Base-by-base conservation (phyloP, 2,888 invertebrate genomes). In the Apamea epomidion region DNA sequence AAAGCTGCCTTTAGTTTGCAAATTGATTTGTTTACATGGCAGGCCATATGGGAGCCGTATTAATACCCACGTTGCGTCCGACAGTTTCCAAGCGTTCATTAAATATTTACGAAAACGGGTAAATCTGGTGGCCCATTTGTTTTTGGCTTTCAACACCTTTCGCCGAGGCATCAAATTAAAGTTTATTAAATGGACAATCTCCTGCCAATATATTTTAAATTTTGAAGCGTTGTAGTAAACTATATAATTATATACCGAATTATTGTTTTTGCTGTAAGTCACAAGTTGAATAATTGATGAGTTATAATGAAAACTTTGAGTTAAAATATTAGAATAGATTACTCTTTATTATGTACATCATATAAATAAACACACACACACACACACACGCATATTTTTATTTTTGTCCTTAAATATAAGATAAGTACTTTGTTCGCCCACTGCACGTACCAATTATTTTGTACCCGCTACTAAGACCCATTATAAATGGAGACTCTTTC, bases 81-180 rank as follows among this genome's bases (percentile, higher is more conserved):
- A 51, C 48, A 14, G 64, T 54, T 67, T 64, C 37, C 68, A 62
- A 16, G 54, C 64, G 72, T 65, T 70, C 78, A 82, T 84, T 68
- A 85, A 77, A 75, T 75, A 85, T 84, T 85, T 45, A 85, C 71
- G 64, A 71, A 54, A 72, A 72, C 60, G 73, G 77, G 74, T 45
- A 45, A 81, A 84, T 76, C 74, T 71, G 81, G 81, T 70, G 37
- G 32, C 64, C 69, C 62, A 80, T 80, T 80, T 73, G 64, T 37
- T 80, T 68, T 76, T 71, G 76, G 72, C 14, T 81, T 76, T 83
- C 48, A 54, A 74, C 60, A 65, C 54, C 54, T 21, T 16, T 51
- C 84, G 32, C 37, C 54, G 65, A 54, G 69, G 69, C 54, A 65
- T 74, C 62, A 81, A 81, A 68, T 67, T 76, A 58, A 60, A 65